Base-by-base conservation (phyloP, 2,113 vertebrate genomes). In the Heliornis fulica region DNA sequence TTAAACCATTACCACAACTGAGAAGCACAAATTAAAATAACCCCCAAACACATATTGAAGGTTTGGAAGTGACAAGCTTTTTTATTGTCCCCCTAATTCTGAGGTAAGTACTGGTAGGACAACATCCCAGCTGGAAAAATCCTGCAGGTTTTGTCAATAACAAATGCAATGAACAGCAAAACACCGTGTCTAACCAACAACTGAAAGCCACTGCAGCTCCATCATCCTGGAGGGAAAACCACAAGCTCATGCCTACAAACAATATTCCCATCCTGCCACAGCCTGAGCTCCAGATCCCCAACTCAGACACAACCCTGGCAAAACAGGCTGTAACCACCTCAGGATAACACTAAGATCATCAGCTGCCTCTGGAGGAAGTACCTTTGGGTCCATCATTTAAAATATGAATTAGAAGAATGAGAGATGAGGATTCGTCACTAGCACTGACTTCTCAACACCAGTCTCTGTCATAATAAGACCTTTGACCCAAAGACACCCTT, bases 401-500 rank as follows among this genome's bases (percentile, higher is more conserved):
- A 85, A 89, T 74, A 50, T 17, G 56, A 94, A 94, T 97, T 97
- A 91, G 87, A 77, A 88, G 61, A 83, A 80, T 75, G 93, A 54
- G 93, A 94, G 95, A 88, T 26, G 48, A 79, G 82, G 51, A 72
- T 84, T 56, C 20, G 89, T 86, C 93, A 56, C 66, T 45, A 13
- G 85, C 89, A 20, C 8, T 40, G 48, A 43, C n/a, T 87, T 61
- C 96, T 80, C 54, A 57, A 38, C 87, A 21, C 18, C 59, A 60
- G n/a, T 21, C 36, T 75, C 89, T 96, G 86, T 94, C 91, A 94
- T 25, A 22, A 26, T 0, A 38, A 85, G 95, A 96, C 97, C 97
- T 97, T 90, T 98, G 97, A 97, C 97, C 97, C 83, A 31, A 69
- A 88, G 89, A 95, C 91, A 96, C 80, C 95, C 95, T 53, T 89